Base-by-base conservation (phyloP, 35 echinoderm and acorn worm genomes). In the Diadema setosum region DNA sequence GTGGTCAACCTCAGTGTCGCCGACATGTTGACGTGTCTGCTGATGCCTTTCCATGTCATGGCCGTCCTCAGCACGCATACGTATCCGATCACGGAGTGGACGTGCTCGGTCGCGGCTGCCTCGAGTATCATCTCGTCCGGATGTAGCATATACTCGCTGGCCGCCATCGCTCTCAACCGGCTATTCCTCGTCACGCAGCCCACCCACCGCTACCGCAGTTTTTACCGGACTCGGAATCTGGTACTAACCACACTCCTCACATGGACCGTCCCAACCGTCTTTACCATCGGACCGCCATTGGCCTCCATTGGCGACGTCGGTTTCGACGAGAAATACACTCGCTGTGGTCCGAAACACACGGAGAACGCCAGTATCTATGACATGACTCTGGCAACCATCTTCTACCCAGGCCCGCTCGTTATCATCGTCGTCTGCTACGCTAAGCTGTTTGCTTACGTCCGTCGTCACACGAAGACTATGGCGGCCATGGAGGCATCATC, bases 1-100 rank as follows among this genome's bases (percentile, higher is more conserved):
- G 85, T 95, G 9, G 93, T 95, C 42, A 95, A 91, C 40, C 88
- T 95, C 31, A 91, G 88, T 26, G 83, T 95, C 2, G 93, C 93
- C 70, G 93, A 95, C 43, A 65, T 95, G 63, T 87, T 91, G 17
- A 91, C 84, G 29, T 87, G 88, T 48, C 42, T 95, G 32, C 81
- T 80, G 48, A 90, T 95, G 14, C 84, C 89, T 24, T 95, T 90
- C 83, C 86, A 49, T 27, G 80, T 58, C 35, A 61, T 91, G 12
- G 93, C 93, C 7, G 20, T 95, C 4, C 32, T 95, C 40, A 82
- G 88, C 45, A 73, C 85, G 26, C 41, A 91, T 16, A 42, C 44
- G 5, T 95, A 90, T 76, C 93, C 89, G 4, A 60, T 95, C 4
- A 73, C 88, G 26, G 46, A 73, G 4, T 91, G 80, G 84, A 64